Conservation (phyloP, 2,113 vertebrate species). For the Indicator indicator region DNA sequence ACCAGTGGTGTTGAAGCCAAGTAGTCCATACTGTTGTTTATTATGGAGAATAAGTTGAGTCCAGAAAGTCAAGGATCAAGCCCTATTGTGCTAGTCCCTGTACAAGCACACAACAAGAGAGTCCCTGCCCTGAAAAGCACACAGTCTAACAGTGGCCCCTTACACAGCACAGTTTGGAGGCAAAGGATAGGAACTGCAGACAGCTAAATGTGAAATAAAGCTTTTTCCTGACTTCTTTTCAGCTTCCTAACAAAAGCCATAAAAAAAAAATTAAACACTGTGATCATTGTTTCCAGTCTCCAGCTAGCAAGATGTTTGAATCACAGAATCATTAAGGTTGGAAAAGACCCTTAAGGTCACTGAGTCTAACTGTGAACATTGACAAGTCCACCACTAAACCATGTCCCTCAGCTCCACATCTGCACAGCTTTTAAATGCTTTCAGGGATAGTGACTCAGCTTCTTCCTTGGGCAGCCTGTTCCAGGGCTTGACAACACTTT, state of each 20-base stretch:
- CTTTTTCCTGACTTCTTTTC: neutral
- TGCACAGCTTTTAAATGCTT: fast-evolving
- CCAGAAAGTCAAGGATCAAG: constrained; percentile 27
- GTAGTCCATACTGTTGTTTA: constrained; percentile 24
- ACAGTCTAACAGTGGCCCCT: constrained; percentile 27
- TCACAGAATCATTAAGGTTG: neutral
- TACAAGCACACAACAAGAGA: constrained; percentile 22
- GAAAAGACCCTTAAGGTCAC: neutral
- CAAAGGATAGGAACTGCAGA: neutral
- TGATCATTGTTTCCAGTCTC: neutral
- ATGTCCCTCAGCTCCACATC: neutral
- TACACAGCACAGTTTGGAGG: neutral
- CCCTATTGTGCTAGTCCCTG: neutral
- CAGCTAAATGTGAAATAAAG: constrained; percentile 4
- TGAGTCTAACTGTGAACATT: fast-evolving
- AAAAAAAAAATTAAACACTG: neutral
- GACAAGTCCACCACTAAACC: neutral
- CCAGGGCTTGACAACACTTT: neutral
- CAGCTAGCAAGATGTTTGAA: neutral
- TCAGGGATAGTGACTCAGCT: neutral
- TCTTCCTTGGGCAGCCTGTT: neutral
- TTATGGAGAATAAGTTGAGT: constrained; percentile 35
- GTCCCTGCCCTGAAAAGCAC: neutral
- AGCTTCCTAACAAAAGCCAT: neutral
- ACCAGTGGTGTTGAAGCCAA: neutral